These are phyloP conservation scores for Gorsachius magnificus DNA, from an alignment of 2,797 vertebrate genomes.

Conservation along the genomic window DNA sequence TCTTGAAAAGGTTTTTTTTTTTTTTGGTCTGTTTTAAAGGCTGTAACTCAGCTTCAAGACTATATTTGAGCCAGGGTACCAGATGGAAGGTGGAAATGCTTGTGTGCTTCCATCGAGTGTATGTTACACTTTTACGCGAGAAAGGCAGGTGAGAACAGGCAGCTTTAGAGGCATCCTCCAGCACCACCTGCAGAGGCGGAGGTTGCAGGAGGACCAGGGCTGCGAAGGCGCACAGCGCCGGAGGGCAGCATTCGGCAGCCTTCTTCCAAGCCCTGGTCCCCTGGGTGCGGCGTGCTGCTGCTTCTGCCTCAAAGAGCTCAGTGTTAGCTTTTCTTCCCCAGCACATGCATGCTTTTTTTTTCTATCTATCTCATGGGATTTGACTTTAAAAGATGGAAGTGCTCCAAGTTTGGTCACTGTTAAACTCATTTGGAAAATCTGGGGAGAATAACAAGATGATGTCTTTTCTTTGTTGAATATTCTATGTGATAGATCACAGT, in stretches of 20 bases:
- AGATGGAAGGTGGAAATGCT: not conserved
- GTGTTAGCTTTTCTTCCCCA: not conserved
- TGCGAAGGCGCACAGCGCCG: rapidly evolving
- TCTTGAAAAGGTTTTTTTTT: not conserved
- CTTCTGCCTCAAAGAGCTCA: not conserved
- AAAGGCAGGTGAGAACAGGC: not conserved
- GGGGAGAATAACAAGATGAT: not conserved
- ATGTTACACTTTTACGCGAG: not conserved
- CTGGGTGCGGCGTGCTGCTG: not conserved
- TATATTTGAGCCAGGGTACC: not conserved
- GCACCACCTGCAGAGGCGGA: rapidly evolving
- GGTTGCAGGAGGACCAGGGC: not conserved
- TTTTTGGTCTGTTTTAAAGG: not conserved
- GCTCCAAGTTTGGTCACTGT: not conserved
- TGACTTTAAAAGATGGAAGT: not conserved
- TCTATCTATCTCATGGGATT: not conserved
- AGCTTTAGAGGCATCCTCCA: not conserved
- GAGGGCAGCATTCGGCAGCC: not conserved
- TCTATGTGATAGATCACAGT: not conserved
- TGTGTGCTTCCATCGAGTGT: not conserved
- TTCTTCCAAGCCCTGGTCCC: not conserved
- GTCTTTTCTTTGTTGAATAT: not conserved
- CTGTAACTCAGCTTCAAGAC: not conserved
- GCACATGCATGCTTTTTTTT: not conserved
- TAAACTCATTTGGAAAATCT: not conserved